Conservation (phyloP, 2,113 vertebrate genomes). For the Anguilla japonica region DNA sequence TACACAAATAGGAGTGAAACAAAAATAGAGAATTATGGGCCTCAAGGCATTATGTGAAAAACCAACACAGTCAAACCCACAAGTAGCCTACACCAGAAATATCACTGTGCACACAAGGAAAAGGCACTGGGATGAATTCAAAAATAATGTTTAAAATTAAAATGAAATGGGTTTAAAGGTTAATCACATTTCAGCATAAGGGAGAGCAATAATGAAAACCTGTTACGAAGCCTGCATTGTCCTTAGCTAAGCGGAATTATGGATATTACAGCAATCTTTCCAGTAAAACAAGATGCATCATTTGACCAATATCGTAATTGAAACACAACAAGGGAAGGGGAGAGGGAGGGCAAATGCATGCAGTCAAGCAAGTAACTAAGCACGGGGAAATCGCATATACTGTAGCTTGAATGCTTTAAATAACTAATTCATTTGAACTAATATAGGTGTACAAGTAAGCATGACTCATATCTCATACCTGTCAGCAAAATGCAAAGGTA, state of each 20-base stretch:
- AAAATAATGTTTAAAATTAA: constrained; percentile 4
- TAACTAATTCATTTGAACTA: constrained; percentile 22
- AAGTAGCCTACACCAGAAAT: background rate
- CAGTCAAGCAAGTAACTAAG: constrained; percentile 24
- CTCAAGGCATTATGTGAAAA: too few relatives aligned
- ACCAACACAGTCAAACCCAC: too few relatives aligned
- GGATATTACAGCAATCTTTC: constrained; percentile 6
- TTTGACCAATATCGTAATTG: constrained; percentile 20
- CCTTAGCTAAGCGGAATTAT: constrained; percentile 11
- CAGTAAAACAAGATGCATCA: constrained; percentile 5
- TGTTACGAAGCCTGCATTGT: constrained; percentile 13
- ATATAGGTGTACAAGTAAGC: constrained; percentile 18
- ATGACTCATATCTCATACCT: constrained; percentile 18
- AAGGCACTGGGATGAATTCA: background rate
- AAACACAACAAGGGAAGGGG: constrained; percentile 10
- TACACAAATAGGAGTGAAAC: too few relatives aligned
- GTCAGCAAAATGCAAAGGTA: constrained; percentile 24
- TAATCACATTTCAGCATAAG: background rate
- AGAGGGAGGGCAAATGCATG: constrained; percentile 16
- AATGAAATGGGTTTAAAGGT: background rate
- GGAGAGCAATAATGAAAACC: constrained; percentile 4
- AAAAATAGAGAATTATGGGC: too few relatives aligned
- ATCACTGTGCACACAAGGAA: constrained; percentile 42
- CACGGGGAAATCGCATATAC: background rate
- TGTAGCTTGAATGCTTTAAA: background rate